phyloP scores from a whole-genome alignment of 2,113 vertebrate species.

The Prochilodus magdalenae region DNA sequence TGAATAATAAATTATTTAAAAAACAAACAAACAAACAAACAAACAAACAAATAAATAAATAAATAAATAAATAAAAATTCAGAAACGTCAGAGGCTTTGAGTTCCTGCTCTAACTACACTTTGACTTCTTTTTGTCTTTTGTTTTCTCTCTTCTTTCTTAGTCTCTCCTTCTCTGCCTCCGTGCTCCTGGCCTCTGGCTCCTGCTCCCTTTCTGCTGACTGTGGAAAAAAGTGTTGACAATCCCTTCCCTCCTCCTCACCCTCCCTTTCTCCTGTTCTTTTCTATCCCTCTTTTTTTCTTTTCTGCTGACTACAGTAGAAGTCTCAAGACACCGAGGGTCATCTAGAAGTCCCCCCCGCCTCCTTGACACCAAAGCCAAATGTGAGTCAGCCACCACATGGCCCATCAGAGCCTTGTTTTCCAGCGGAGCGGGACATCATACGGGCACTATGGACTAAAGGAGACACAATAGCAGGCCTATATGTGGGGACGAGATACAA shows the following conservation, averaged over 20 bases:
- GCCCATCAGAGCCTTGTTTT: constrained; percentile 47
- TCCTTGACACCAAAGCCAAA: constrained; percentile 55
- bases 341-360: constrained; percentile 67
- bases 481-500: constrained; percentile 46
- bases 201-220: constrained; percentile 72
- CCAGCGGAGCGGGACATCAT: constrained; percentile 55
- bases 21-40: too few species aligned
- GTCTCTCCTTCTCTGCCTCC: constrained; percentile 55
- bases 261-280: background rate
- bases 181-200: constrained; percentile 33
- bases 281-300: constrained; percentile 28
- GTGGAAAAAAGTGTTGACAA: constrained; percentile 45
- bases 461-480: constrained; percentile 70
- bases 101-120: constrained; percentile 57
- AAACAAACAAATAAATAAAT: too few species aligned
- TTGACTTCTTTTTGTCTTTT: background rate
- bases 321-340: constrained; percentile 40
- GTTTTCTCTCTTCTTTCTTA: constrained; percentile 51
- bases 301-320: constrained; percentile 52
- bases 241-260: background rate
- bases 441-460: constrained; percentile 57
- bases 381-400: constrained; percentile 71
- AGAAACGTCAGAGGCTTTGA: background rate
- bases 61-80: background rate
- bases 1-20: too few species aligned